Evolutionary conservation across 1,140 invertebrate species (phyloP).

Genomic region (Ostrea denselamellosa): DNA sequence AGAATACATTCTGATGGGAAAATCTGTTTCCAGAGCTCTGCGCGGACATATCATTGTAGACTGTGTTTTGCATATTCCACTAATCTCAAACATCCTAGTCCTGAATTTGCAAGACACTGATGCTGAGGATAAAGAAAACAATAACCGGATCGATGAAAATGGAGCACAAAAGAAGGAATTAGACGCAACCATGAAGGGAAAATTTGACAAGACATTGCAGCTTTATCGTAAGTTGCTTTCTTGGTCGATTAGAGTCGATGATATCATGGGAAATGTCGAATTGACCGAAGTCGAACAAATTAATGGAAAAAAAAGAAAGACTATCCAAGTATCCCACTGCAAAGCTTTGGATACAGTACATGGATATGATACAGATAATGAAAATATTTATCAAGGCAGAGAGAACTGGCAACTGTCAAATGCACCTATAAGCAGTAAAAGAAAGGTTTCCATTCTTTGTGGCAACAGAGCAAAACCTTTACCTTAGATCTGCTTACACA

Average conservation of each 20-base stretch:
- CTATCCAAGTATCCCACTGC: conserved; percentile 38
- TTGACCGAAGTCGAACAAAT: background rate
- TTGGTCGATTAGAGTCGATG: background rate
- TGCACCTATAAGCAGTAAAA: conserved; percentile 58
- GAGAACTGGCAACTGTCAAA: conserved; percentile 64
- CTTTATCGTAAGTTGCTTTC: conserved; percentile 25
- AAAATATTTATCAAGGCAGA: conserved; percentile 64
- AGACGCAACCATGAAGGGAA: background rate
- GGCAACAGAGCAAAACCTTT: conserved; percentile 63
- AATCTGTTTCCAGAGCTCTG: conserved; percentile 77
- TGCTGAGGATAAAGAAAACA: background rate
- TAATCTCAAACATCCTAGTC: conserved; percentile 31
- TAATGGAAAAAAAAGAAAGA: conserved; percentile 44
- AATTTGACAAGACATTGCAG: background rate
- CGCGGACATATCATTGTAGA: conserved; percentile 75
- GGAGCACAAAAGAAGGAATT: no score
- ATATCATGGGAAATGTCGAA: background rate
- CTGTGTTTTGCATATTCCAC: conserved; percentile 51
- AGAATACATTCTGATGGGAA: conserved; percentile 75
- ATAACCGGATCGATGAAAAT: no score
- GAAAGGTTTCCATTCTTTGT: conserved; percentile 78
- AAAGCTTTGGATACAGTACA: conserved; percentile 65
- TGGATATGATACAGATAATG: conserved; percentile 65
- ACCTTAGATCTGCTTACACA: conserved; percentile 50
- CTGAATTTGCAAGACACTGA: background rate